Evolutionary conservation across 1,140 invertebrate species (phyloP).

Genomic region (Pseudomyrmex concolor): DNA sequence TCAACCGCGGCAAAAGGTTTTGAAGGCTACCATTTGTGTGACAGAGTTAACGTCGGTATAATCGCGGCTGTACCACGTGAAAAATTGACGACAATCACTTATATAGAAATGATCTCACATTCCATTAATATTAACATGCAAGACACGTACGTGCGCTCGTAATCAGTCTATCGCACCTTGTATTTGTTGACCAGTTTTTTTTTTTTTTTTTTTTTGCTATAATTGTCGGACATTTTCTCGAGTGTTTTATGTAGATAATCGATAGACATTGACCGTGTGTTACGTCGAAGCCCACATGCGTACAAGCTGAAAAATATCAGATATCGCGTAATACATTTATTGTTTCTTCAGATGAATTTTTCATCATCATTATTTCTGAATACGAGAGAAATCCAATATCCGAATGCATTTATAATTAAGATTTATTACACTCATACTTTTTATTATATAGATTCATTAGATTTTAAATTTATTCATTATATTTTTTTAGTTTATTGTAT

Average conservation of each 20-base stretch:
- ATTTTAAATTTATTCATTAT: no score
- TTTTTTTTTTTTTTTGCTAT: neutral
- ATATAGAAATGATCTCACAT: conserved; percentile 78
- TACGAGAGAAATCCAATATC: no score
- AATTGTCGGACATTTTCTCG: conserved; percentile 25
- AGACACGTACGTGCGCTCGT: conserved; percentile 35
- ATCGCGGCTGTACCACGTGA: conserved; percentile 45
- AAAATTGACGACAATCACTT: conserved; percentile 70
- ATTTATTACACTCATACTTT: no score
- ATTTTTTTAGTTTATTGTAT: no score
- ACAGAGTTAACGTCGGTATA: conserved; percentile 47
- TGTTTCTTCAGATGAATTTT: no score
- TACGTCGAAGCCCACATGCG: no score
- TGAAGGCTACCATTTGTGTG: conserved; percentile 68
- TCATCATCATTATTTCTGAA: no score
- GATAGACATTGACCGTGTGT: neutral
- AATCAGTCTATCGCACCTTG: conserved; percentile 51
- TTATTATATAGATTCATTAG: no score
- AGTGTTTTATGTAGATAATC: conserved; percentile 12
- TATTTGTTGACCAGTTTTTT: conserved; percentile 7
- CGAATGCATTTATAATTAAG: no score
- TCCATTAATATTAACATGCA: conserved; percentile 69
- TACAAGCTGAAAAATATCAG: no score
- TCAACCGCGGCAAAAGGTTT: conserved; percentile 76
- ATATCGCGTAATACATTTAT: no score